Base-by-base conservation (phyloP, 2,113 vertebrate genomes). In the Dolichotis patagonum region DNA sequence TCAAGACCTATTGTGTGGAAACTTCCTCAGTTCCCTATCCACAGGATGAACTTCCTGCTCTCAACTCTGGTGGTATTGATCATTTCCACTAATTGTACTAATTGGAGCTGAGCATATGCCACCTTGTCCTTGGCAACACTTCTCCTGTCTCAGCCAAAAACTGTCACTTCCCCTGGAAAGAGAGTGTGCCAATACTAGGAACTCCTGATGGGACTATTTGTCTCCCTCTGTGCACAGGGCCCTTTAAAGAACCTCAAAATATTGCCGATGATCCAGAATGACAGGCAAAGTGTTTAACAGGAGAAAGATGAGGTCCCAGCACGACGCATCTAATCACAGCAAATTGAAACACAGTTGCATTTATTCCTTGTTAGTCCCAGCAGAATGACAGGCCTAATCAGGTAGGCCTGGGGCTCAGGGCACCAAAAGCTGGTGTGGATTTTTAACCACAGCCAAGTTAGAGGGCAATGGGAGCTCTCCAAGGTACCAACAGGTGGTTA, bases 41-140 rank as follows among this genome's bases (percentile, higher is more conserved):
- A 85, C 69, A 52, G 12, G 65, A 85, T 94, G 41, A 93, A 88
- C 19, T 94, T 94, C n/a, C 56, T 93, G 60, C 77, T 85, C 52
- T 82, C 77, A 96, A 78, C 73, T 86, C 85, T 49, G 41, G 60
- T 1, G 8, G 56, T 91, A 54, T 89, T 93, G 52, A 89, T 24
- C 73, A 28, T 75, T 62, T 87, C 56, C 90, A 67, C 63, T 90
- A 92, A 96, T 84, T 96, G 78, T 41, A 77, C 69, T 46, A 90
- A 95, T 60, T 86, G 73, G 75, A 97, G 30, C 75, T 52, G 32
- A 97, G 63, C 46, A 90, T 95, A 91, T 90, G 63, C 38, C 81
- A 95, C 49, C 73, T 49, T 60, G 75, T 85, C 90, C 90, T 94
- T 95, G 94, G 63, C 69, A 96, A 85, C 30, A 77, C 28, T 95